These are phyloP conservation scores for Deroptyus accipitrinus DNA, from an alignment of 2,113 vertebrate genomes.

Conservation along the genomic window DNA sequence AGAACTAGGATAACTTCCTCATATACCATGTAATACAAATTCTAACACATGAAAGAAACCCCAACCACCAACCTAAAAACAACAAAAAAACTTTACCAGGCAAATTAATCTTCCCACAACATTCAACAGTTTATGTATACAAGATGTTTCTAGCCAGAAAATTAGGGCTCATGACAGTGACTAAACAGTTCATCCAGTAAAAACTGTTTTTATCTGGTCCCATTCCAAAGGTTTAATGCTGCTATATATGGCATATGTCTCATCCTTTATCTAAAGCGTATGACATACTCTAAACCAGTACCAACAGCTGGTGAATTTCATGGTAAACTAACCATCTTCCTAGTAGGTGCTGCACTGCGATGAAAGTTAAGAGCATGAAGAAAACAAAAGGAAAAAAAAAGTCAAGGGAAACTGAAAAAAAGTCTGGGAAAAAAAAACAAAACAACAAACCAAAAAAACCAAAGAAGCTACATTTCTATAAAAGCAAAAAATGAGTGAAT, in stretches of 20 bases:
- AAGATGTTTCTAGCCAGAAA: neutral
- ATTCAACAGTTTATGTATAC: neutral
- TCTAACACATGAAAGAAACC: neutral
- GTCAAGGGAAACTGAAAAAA: neutral
- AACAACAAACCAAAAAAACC: neutral
- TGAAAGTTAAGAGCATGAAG: neutral
- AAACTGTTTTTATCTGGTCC: neutral
- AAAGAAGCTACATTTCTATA: neutral
- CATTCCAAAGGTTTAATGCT: neutral
- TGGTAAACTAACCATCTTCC: neutral
- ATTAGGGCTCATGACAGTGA: neutral
- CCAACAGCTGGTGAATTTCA: neutral
- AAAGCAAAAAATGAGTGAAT: neutral
- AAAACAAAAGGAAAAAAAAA: neutral
- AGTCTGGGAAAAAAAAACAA: neutral
- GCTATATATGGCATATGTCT: fast-evolving
- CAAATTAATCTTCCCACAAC: neutral
- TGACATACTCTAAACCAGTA: neutral
- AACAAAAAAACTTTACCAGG: neutral
- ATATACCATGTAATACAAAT: neutral
- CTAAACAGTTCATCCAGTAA: neutral
- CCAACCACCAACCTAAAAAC: neutral
- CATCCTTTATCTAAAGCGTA: neutral
- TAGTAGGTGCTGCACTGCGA: neutral
- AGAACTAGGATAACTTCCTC: neutral